These are phyloP conservation scores for Heliopora coerulea DNA, from an alignment of 92 coral and sea anemone genomes.

Conservation along the genomic window DNA sequence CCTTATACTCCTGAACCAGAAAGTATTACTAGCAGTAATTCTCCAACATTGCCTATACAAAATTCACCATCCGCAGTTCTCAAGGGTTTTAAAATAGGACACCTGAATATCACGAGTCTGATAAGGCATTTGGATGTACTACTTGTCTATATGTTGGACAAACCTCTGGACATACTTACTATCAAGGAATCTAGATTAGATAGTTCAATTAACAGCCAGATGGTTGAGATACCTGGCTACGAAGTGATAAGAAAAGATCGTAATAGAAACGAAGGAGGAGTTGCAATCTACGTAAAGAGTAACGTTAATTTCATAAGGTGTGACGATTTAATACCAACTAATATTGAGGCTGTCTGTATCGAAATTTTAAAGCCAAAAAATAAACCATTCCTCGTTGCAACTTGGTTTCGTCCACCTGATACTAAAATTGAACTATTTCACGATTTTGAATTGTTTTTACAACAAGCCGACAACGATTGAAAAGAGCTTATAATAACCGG, in stretches of 20 bases:
- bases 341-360: slow-evolving; percentile 46
- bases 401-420: slow-evolving; percentile 52
- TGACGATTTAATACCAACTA: slow-evolving; percentile 4
- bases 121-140: slow-evolving; percentile 2
- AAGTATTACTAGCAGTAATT: too few relatives aligned
- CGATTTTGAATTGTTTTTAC: slow-evolving; percentile 25
- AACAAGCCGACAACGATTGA: slow-evolving; percentile 39
- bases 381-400: slow-evolving; percentile 49
- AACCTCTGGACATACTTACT: slow-evolving; percentile 8
- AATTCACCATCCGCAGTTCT: too few relatives aligned
- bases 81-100: slow-evolving; percentile 27
- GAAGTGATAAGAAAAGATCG: slow-evolving; percentile 36
- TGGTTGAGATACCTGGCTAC: slow-evolving; percentile 9
- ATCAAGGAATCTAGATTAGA: slow-evolving; percentile 27
- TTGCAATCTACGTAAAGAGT: slow-evolving; percentile 45
- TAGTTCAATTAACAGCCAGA: not conserved
- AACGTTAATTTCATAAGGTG: slow-evolving; percentile 30
- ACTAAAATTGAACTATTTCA: slow-evolving; percentile 41
- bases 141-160: slow-evolving; percentile 5
- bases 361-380: slow-evolving; percentile 50
- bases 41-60: too few relatives aligned
- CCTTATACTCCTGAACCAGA: too few relatives aligned
- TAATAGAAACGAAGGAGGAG: slow-evolving; percentile 43
- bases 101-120: slow-evolving; percentile 11
- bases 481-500: slow-evolving; percentile 53